phyloP scores from a whole-genome alignment of 2,113 vertebrate genomes.

The Bungarus multicinctus region DNA sequence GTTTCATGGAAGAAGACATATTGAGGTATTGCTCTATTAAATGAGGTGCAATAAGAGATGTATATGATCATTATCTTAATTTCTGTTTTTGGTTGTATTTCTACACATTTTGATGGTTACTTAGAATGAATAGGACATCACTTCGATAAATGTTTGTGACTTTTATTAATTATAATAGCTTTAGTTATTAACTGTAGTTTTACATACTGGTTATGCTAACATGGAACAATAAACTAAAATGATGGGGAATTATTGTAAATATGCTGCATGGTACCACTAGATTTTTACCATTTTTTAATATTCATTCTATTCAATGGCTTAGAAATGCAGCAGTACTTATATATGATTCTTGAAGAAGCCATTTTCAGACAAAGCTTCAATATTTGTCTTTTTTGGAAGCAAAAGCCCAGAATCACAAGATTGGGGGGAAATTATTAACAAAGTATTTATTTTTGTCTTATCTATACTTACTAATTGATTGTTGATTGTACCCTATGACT shows the following conservation, averaged over 20 bases:
- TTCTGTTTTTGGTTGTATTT: constrained; percentile 11
- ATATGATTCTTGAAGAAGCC: not conserved
- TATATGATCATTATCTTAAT: constrained; percentile 10
- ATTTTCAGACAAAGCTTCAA: not conserved
- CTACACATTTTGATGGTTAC: constrained; percentile 9
- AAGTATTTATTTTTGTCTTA: not conserved
- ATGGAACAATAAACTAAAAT: not conserved
- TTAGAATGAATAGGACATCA: not conserved
- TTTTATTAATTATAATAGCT: not conserved
- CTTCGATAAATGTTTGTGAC: not conserved
- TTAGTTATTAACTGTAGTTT: not conserved
- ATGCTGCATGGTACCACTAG: not conserved
- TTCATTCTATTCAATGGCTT: not conserved
- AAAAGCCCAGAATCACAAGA: not conserved
- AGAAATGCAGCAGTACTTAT: not conserved
- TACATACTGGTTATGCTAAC: no score
- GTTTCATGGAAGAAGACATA: constrained; percentile 48
- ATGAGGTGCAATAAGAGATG: not conserved
- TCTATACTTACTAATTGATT: not conserved
- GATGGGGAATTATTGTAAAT: not conserved
- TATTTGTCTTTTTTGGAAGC: not conserved
- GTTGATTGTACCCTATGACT: no score
- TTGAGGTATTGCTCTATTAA: constrained; percentile 63
- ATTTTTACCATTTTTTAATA: not conserved
- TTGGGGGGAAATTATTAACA: not conserved